phyloP scores from a whole-genome alignment of 2,113 vertebrate species.

The Gadus macrocephalus region DNA sequence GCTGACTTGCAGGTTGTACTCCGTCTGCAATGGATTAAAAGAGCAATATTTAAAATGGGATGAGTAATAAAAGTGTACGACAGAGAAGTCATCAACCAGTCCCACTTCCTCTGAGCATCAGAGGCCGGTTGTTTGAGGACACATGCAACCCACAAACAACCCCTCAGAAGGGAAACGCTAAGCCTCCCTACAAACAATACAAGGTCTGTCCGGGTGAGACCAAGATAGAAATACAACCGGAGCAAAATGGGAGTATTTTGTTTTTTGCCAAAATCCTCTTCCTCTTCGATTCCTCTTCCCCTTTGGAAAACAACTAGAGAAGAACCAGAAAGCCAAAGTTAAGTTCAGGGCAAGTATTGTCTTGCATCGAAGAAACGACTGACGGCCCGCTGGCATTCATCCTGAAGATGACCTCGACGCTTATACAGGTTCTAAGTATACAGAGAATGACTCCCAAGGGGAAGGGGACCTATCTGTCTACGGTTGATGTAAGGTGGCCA shows the following conservation, averaged over 20 bases:
- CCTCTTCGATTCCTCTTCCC: neutral
- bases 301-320: too few species aligned
- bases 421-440: too few species aligned
- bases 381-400: too few species aligned
- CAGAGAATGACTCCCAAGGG: too few species aligned
- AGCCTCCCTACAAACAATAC: neutral
- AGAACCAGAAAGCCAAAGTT: too few species aligned
- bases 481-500: too few species aligned
- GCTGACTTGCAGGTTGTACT: conserved; percentile 48
- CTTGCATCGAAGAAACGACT: too few species aligned
- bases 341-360: too few species aligned
- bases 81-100: neutral
- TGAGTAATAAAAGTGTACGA: neutral
- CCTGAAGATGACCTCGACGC: too few species aligned
- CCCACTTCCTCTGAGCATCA: neutral
- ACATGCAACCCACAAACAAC: neutral
- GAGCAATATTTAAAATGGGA: neutral
- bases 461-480: too few species aligned
- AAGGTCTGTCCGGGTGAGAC: neutral
- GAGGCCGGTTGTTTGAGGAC: too few species aligned
- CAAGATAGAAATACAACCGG: neutral
- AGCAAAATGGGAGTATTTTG: neutral
- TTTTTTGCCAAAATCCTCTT: neutral
- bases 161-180: neutral
- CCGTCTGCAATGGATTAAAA: conserved; percentile 48